Conservation (phyloP, 2,888 invertebrate genomes). For the Lasioglossum leucozonium region DNA sequence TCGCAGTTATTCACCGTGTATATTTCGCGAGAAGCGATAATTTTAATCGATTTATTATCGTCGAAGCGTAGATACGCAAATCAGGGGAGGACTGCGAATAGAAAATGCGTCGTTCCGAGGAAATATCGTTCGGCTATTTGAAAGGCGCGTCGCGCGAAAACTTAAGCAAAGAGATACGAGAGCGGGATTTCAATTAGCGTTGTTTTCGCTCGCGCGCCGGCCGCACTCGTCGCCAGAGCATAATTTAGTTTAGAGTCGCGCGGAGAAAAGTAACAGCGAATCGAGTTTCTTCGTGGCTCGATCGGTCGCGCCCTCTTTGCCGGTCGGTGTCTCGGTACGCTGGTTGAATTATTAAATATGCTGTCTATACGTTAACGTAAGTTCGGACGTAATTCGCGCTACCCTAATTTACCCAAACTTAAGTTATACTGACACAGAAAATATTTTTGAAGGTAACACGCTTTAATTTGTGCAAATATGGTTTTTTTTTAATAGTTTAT, state of each 20-base stretch:
- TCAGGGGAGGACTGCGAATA: no score
- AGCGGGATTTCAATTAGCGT: slow-evolving; percentile 38
- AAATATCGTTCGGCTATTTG: slow-evolving; percentile 15
- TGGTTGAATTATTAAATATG: slow-evolving; percentile 33
- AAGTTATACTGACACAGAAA: no score
- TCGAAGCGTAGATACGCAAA: not conserved
- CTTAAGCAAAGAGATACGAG: slow-evolving; percentile 19
- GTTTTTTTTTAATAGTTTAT: no score
- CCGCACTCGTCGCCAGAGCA: slow-evolving; percentile 8
- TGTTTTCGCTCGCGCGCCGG: slow-evolving; percentile 14
- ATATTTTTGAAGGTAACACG: no score
- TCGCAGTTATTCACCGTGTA: not conserved
- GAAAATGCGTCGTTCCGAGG: not conserved
- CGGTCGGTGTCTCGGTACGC: not conserved
- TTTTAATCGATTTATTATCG: not conserved
- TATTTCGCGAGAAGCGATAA: not conserved
- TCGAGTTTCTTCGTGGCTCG: slow-evolving; percentile 15
- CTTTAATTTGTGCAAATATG: no score
- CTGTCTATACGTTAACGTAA: not conserved
- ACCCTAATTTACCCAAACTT: not conserved
- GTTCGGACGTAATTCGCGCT: not conserved
- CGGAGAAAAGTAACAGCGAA: slow-evolving; percentile 17
- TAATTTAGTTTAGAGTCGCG: slow-evolving; percentile 19
- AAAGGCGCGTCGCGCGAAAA: slow-evolving; percentile 15
- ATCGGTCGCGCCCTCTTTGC: slow-evolving; percentile 13